Evolutionary conservation across 1,140 invertebrate species (phyloP).

Genomic region (Melipona quadrifasciata): DNA sequence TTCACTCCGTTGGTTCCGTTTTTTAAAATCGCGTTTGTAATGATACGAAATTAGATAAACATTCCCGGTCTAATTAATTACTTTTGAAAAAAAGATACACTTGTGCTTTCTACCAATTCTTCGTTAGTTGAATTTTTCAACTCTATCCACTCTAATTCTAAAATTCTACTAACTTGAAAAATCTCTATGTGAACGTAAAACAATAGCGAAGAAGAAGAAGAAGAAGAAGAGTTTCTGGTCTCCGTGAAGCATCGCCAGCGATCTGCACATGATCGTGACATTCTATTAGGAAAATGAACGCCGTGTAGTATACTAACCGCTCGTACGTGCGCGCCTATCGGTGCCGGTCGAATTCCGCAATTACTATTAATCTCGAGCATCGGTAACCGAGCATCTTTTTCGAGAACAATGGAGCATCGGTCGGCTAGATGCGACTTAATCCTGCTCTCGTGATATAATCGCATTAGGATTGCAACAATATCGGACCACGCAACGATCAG

Average conservation of each 20-base stretch:
- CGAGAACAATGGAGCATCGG: constrained; percentile 46
- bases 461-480: constrained; percentile 61
- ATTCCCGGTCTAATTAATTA: too few species aligned
- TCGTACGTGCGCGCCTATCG: neutral
- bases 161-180: too few species aligned
- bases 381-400: constrained; percentile 4
- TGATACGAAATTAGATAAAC: too few species aligned
- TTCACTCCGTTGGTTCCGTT: too few species aligned
- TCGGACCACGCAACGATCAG: constrained; percentile 35
- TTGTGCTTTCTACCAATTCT: too few species aligned
- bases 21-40: too few species aligned
- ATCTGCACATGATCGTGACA: neutral
- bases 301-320: neutral
- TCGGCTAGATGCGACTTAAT: constrained; percentile 53
- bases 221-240: neutral
- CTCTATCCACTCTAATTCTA: neutral
- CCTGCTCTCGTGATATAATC: constrained; percentile 54
- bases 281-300: constrained; percentile 31
- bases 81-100: too few species aligned
- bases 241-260: neutral
- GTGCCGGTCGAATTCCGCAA: constrained; percentile 26
- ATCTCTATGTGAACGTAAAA: neutral
- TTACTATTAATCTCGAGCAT: constrained; percentile 31
- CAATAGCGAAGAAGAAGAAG: neutral
- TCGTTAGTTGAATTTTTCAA: too few species aligned